These are phyloP conservation scores for Rotaria magnacalcarata DNA, from an alignment of 2,888 invertebrate species.

Conservation along the genomic window DNA sequence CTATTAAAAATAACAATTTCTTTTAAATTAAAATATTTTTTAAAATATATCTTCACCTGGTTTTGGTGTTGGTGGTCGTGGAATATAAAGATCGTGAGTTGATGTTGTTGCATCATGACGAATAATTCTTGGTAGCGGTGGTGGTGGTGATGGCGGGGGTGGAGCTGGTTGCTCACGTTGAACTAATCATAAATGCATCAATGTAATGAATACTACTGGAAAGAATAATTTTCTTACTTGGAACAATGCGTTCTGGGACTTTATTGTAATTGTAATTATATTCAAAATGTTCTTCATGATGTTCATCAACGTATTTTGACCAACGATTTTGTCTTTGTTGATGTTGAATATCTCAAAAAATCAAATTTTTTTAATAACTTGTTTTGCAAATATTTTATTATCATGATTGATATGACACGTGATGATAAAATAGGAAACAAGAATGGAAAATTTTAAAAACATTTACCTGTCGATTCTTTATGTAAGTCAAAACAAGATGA, in stretches of 20 bases:
- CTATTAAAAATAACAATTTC: background rate
- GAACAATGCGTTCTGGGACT: background rate
- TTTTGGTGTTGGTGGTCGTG: background rate
- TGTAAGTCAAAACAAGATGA: slow-evolving; percentile 18
- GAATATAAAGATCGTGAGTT: slow-evolving; percentile 4
- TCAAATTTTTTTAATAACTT: background rate
- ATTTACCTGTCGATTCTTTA: slow-evolving; percentile 24
- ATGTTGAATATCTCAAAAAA: background rate
- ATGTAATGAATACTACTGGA: background rate
- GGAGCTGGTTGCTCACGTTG: background rate
- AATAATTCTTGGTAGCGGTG: background rate
- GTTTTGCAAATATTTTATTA: no score
- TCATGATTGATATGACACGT: background rate
- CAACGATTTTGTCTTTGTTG: background rate
- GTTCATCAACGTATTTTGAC: slow-evolving; percentile 9
- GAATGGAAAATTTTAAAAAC: background rate
- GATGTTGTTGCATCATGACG: background rate
- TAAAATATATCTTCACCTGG: background rate
- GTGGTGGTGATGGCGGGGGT: background rate
- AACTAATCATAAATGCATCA: background rate
- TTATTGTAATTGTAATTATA: slow-evolving; percentile 2
- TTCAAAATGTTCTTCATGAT: background rate
- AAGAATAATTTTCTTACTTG: background rate
- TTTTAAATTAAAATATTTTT: no score
- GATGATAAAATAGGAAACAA: background rate